Percentiles rank a stretch among this genome's conserved stretches.
These are phyloP conservation scores for Ophion obscuratus DNA, from an alignment of 2,888 invertebrate species.

Conservation along the genomic window DNA sequence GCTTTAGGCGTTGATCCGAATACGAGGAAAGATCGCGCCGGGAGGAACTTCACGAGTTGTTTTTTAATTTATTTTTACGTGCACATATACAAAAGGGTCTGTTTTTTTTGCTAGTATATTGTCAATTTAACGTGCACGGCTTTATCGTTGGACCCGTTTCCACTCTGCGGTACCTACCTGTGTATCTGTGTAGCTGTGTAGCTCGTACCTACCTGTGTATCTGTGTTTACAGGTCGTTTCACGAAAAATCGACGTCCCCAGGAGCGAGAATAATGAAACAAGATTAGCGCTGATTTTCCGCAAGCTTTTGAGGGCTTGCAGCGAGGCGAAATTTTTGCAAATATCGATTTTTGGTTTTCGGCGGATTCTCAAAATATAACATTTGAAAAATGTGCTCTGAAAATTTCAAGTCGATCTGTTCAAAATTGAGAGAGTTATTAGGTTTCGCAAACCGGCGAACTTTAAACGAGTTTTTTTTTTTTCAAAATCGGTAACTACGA, in stretches of 20 bases:
- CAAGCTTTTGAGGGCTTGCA: no score
- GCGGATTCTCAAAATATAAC: no score
- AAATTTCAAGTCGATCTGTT: no score
- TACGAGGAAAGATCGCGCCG: not conserved
- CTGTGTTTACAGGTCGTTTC: not conserved
- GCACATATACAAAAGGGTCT: not conserved
- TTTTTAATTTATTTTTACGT: not conserved
- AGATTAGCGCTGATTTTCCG: not conserved
- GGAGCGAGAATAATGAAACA: no score
- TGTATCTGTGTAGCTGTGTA: no score
- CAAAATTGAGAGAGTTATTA: no score
- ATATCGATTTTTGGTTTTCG: no score
- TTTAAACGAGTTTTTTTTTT: no score
- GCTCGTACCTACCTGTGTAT: not conserved
- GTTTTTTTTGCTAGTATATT: not conserved
- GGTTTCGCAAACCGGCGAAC: no score
- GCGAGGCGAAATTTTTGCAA: no score
- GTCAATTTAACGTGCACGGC: not conserved
- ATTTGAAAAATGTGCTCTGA: no score
- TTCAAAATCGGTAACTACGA: no score
- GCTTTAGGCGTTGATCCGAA: not conserved
- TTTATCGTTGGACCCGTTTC: not conserved
- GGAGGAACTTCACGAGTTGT: not conserved
- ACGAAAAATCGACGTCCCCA: not conserved
- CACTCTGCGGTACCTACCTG: not conserved